A percentile compares a stretch with the other conserved stretches of the same genome.
Evolutionary conservation across 2,797 vertebrate genomes (phyloP).

Genomic region (Parambassis ranga): DNA sequence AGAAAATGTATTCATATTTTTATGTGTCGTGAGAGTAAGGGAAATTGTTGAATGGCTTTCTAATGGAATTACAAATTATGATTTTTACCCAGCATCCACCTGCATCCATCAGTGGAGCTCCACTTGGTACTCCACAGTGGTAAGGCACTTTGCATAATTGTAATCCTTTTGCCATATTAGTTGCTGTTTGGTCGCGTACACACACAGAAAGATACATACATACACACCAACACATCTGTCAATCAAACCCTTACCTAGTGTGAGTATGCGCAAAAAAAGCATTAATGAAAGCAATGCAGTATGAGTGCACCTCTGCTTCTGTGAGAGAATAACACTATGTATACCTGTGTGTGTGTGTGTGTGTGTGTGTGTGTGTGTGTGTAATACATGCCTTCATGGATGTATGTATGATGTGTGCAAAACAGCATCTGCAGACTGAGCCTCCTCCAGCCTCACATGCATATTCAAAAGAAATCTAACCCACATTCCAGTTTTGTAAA

Average conservation of each 20-base stretch:
- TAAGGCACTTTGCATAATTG: not conserved
- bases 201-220: no score
- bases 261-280: no score
- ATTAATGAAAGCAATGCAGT: no score
- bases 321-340: no score
- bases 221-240: constrained; percentile 24
- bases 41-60: not conserved
- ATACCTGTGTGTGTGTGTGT: no score
- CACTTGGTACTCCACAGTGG: not conserved
- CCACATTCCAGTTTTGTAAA: constrained; percentile 35
- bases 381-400: not conserved
- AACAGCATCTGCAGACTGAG: constrained; percentile 12
- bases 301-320: no score
- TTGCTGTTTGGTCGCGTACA: not conserved
- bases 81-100: no score
- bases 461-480: constrained; percentile 44
- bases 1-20: not conserved
- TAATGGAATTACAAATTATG: not conserved
- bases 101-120: not conserved
- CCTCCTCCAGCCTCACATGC: constrained; percentile 14
- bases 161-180: not conserved
- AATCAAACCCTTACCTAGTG: constrained; percentile 50
- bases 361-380: not conserved
- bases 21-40: not conserved
- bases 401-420: constrained; percentile 9